These are phyloP conservation scores for Perccottus glenii DNA, from an alignment of 2,113 vertebrate species.

Conservation along the genomic window DNA sequence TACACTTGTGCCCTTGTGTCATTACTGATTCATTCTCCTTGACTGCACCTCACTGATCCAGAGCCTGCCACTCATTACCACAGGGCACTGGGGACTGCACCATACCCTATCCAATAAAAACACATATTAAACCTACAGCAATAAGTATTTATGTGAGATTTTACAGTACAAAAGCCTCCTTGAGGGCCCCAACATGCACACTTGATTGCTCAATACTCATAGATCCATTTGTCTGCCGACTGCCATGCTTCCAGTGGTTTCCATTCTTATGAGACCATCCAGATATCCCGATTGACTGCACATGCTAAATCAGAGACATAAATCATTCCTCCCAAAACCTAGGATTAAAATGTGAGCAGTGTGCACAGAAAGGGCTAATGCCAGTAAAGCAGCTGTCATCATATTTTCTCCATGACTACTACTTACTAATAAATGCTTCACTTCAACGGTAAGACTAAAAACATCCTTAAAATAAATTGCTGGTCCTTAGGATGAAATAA, in stretches of 20 bases:
- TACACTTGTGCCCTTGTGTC: constrained; percentile 58
- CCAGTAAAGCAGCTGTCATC: constrained; percentile 43
- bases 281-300: constrained; percentile 45
- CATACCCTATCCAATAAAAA: constrained; percentile 37
- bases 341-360: constrained; percentile 49
- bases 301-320: constrained; percentile 51
- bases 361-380: constrained; percentile 19
- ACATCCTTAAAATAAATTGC: constrained; percentile 14
- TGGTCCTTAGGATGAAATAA: constrained; percentile 17
- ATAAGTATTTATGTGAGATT: constrained; percentile 9
- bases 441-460: constrained; percentile 17
- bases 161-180: constrained; percentile 2
- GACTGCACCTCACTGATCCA: constrained; percentile 70
- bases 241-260: constrained; percentile 38
- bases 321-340: constrained; percentile 52
- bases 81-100: constrained; percentile 55
- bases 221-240: constrained; percentile 42
- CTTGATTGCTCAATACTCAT: constrained; percentile 41
- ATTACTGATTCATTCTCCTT: constrained; percentile 74
- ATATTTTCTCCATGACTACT: constrained; percentile 39
- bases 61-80: constrained; percentile 69
- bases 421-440: constrained; percentile 19
- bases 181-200: constrained; percentile 11
- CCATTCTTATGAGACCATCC: constrained; percentile 37
- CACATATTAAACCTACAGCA: constrained; percentile 15